Percentiles rank a stretch among this genome's conserved stretches.
Conservation (phyloP, 2,888 invertebrate genomes). For the Heteromurus nitidus region DNA sequence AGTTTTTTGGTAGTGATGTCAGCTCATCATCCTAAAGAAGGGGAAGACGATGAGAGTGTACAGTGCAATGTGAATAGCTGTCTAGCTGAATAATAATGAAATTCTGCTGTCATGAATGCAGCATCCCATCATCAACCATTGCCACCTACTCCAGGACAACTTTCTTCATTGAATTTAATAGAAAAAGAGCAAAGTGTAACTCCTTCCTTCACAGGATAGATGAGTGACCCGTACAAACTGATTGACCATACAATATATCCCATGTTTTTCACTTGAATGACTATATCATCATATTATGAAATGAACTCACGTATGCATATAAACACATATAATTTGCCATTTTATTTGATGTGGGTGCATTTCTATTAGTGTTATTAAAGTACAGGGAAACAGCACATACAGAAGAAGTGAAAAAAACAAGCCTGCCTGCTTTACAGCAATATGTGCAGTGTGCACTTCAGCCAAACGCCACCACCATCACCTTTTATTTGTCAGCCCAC, state of each 20-base stretch:
- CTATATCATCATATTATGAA: background rate
- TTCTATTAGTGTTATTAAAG: constrained; percentile 27
- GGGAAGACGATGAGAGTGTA: background rate
- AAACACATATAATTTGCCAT: background rate
- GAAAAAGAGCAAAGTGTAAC: too few species aligned
- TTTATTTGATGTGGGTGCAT: constrained; percentile 28
- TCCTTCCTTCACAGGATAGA: too few species aligned
- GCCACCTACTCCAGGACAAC: constrained; percentile 47
- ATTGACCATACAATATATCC: too few species aligned
- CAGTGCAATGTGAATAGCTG: background rate
- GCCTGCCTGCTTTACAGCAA: background rate
- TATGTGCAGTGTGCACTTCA: constrained; percentile 12
- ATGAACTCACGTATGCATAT: background rate
- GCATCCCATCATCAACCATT: constrained; percentile 30
- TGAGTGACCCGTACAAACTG: too few species aligned
- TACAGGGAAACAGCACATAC: background rate
- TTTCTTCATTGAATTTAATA: constrained; percentile 30
- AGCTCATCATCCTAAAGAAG: background rate
- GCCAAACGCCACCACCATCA: constrained; percentile 1
- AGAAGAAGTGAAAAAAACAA: constrained; percentile 3
- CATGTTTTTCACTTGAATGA: too few species aligned
- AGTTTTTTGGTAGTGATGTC: constrained; percentile 23
- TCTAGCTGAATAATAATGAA: constrained; percentile 39
- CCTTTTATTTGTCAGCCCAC: constrained; percentile 25
- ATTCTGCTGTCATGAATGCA: constrained; percentile 21